A percentile compares a stretch with the other conserved stretches of the same genome.
Evolutionary conservation across 2,888 invertebrate species (phyloP).

Genomic region (Sussaba pulchella): DNA sequence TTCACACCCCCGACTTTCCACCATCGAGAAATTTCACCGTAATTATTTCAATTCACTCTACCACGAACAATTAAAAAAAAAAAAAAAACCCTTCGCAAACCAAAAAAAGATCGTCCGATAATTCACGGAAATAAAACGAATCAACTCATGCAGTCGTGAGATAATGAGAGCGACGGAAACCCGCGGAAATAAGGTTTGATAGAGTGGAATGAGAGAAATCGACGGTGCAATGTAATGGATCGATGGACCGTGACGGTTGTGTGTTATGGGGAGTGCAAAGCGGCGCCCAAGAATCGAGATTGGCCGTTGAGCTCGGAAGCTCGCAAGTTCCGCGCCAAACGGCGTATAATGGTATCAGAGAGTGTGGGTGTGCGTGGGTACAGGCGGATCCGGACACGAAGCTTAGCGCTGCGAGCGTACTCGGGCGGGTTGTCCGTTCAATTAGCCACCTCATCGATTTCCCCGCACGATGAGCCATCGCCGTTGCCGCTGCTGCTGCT

Average conservation of each 20-base stretch:
- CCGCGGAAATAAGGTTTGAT: neutral
- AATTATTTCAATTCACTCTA: too few species aligned
- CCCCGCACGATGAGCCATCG: slow-evolving; percentile 44
- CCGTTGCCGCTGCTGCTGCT: neutral
- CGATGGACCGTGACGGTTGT: neutral
- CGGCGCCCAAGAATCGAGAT: too few species aligned
- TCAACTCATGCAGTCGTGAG: too few species aligned
- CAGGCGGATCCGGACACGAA: slow-evolving; percentile 40
- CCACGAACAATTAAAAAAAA: too few species aligned
- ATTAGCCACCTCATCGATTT: slow-evolving; percentile 78
- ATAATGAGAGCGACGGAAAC: too few species aligned
- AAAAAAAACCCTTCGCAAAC: too few species aligned
- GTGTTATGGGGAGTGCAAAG: neutral
- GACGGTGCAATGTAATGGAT: slow-evolving; percentile 27
- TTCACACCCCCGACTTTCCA: too few species aligned
- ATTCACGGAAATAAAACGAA: too few species aligned
- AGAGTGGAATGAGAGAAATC: neutral
- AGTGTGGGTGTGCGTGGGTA: slow-evolving; percentile 1
- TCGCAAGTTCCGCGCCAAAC: neutral
- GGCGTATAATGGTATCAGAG: slow-evolving; percentile 26
- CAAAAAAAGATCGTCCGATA: too few species aligned
- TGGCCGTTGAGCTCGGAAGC: too few species aligned
- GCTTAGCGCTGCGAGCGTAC: slow-evolving; percentile 60
- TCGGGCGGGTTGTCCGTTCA: slow-evolving; percentile 76
- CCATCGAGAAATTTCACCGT: too few species aligned